phyloP scores from a whole-genome alignment of 1,140 invertebrate genomes.

The Nasonia longicornis region DNA sequence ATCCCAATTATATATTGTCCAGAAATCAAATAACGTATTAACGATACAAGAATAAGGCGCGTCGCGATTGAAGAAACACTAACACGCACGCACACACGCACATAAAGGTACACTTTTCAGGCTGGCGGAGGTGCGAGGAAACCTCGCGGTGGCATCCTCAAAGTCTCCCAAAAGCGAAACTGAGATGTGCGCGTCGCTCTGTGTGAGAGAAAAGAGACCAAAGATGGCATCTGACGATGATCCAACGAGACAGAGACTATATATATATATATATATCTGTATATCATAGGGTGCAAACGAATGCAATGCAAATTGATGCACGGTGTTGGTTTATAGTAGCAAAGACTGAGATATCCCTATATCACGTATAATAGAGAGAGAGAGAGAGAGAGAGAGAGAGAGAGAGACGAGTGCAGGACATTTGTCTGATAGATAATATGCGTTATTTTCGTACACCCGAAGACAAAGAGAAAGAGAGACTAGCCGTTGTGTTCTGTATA shows the following conservation, averaged over 20 bases:
- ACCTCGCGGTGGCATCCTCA: conserved; percentile 50
- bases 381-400: neutral
- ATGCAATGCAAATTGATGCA: neutral
- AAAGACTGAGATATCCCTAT: neutral
- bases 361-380: neutral
- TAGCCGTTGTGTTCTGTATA: conserved; percentile 1
- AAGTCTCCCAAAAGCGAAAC: conserved; percentile 48
- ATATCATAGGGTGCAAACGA: too few relatives aligned
- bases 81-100: conserved; percentile 48
- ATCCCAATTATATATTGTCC: neutral
- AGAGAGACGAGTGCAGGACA: neutral
- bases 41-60: neutral
- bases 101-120: conserved; percentile 54
- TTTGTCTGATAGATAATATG: neutral
- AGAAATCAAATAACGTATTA: neutral
- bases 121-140: conserved; percentile 50
- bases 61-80: conserved; percentile 32
- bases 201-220: neutral
- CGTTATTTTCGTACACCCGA: conserved; percentile 3
- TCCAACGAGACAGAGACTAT: neutral
- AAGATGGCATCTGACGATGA: neutral
- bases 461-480: neutral
- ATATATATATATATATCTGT: neutral
- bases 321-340: neutral
- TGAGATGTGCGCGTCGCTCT: conserved; percentile 16